phyloP scores from a whole-genome alignment of 2,113 vertebrate genomes.

The Labeo rohita region DNA sequence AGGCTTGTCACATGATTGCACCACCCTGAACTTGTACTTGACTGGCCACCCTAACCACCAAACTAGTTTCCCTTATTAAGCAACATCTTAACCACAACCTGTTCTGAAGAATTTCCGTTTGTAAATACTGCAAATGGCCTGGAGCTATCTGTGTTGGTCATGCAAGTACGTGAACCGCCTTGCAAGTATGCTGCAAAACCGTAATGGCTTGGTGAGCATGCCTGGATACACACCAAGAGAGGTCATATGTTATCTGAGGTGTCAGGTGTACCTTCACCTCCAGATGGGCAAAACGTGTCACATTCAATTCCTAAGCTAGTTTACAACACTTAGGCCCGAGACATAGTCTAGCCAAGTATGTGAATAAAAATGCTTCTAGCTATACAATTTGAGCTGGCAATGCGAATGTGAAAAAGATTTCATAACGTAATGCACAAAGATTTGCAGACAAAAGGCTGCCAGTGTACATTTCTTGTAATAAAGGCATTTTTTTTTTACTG shows the following conservation, averaged over 20 bases:
- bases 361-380: background rate
- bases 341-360: background rate
- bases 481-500: background rate
- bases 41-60: conserved; percentile 32
- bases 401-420: background rate
- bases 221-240: conserved; percentile 1
- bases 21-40: background rate
- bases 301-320: conserved; percentile 16
- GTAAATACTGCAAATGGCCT: background rate
- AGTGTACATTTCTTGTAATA: background rate
- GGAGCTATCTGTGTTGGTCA: background rate
- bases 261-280: background rate
- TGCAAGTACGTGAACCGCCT: background rate
- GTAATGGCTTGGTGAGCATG: background rate
- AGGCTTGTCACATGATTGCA: conserved; percentile 8
- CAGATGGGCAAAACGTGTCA: background rate
- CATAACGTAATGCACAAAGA: background rate
- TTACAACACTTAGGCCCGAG: conserved; percentile 1
- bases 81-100: conserved; percentile 1
- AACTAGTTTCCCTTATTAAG: conserved; percentile 44
- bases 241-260: conserved; percentile 15
- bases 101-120: background rate
- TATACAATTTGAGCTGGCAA: background rate
- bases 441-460: background rate
- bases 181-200: background rate